Evolutionary conservation across 2,113 vertebrate species (phyloP), one percentile per base, ranked within the genome.

Genomic region (Alexandromys fortis): DNA sequence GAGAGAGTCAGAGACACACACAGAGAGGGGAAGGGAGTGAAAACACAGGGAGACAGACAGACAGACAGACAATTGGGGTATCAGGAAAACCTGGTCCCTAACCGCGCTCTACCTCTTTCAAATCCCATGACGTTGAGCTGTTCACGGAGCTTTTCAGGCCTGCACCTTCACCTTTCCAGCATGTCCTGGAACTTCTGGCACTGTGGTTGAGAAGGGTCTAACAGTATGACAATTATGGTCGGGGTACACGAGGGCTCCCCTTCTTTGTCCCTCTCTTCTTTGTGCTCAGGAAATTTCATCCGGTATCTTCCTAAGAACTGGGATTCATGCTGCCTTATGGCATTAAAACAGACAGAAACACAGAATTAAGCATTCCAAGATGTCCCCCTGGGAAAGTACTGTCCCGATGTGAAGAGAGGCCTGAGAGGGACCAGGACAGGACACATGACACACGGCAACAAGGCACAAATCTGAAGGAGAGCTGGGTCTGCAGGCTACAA

Each of bases 261-360:
- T 86, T 86, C 28, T 47, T 38, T 86, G 9, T 67, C 16, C 38
- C 17, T 67, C 42, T 86, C 17, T 47, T 17, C 83, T 68, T 49
- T 68, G 67, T 38, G 47, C 67, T 86, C 19, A 8, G 30, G 47
- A 55, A 12, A 79, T 22, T 49, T 45, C 58, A 21, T 38, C 30
- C 35, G 3, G 7, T 21, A 7, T 79, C 7, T 65, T 73, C 79
- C 24, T 28, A 21, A 21, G 49, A 63, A 30, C 35, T 30, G 28
- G 77, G 35, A 68, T 35, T 82, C 6, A 73, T 7, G 4, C 8
- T 49, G 42, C 33, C n/a, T 38, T 73, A 3, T 12, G 10, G 33
- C 61, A 21, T 89, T 42, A 72, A 92, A 85, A 33, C n/a, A 96
- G 52, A 87, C 33, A 77, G 55, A 42, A 77, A 86, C 22, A n/a